Evolutionary conservation across 2,888 invertebrate genomes (phyloP), one percentile per base, ranked within the genome.

Genomic region (Stenchaetothrips biformis): DNA sequence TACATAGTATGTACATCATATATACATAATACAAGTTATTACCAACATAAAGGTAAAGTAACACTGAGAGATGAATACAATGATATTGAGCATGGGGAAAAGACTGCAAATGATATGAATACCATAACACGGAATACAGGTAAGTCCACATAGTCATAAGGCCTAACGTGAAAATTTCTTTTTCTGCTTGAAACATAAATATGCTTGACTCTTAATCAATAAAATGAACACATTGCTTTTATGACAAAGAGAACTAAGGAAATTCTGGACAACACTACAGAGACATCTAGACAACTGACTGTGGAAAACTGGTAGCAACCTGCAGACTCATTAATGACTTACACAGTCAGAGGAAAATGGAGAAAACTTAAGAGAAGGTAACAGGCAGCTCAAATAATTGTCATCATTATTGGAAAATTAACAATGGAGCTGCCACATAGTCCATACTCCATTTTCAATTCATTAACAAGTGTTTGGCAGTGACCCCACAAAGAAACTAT

Each of bases 61-160:
- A 74, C 25, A 74, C 67, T 25, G 25, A 74, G 67, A 74, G 67
- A 74, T 74, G 67, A 74, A 11, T 25, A 74, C 67, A 21, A 74
- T 74, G 67, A 74, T 74, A 74, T 74, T 74, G 67, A 74, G 67
- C 67, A 25, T 74, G 67, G 25, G 25, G 25, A 21, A 74, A 25
- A 74, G n/a, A 74, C 67, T 74, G 67, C 67, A 74, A 74, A 74
- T 74, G 67, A 74, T 74, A 74, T 74, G 67, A 74, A 74, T 74
- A 74, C 21, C 67, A 21, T 74, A 25, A 11, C 7, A 74, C 7
- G 9, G 67, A 21, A 21, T n/a, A 21, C 67, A 67, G 21, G 18
- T 13, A 13, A 9, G 16, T 16, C 53, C 53, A 53, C 53, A 53
- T 53, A 16, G 53, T 53, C 16, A 4, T 37, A 37, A 37, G 37